Conservation (phyloP, 2,797 vertebrate species). For the Melanotaenia boesemani region DNA sequence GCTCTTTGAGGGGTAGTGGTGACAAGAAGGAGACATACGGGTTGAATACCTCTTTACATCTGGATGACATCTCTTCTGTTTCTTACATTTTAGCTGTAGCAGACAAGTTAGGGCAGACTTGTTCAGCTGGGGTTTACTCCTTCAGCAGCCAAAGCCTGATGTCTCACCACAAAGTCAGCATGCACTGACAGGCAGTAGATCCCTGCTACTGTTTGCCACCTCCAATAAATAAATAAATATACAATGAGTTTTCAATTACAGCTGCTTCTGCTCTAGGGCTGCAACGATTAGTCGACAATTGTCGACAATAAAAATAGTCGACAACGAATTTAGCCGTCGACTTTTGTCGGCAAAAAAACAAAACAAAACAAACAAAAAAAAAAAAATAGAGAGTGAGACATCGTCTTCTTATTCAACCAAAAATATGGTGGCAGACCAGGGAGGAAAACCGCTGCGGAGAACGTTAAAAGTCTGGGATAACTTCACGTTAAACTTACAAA, state of each 20-base stretch:
- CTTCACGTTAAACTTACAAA: no score
- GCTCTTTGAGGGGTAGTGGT: slow-evolving; percentile 38
- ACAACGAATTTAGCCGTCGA: no score
- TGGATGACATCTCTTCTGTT: slow-evolving; percentile 18
- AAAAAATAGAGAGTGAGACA: no score
- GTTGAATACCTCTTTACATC: slow-evolving; percentile 53
- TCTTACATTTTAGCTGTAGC: slow-evolving; percentile 39
- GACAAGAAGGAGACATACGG: slow-evolving; percentile 19
- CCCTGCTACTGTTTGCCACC: slow-evolving; percentile 64
- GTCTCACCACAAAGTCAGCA: slow-evolving; percentile 50
- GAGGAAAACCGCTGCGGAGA: no score
- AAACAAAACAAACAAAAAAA: no score
- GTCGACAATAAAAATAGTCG: no score
- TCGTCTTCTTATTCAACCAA: no score
- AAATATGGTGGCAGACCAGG: no score
- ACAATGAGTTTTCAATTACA: slow-evolving; percentile 51
- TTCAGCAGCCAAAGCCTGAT: slow-evolving; percentile 41
- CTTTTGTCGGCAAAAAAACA: no score
- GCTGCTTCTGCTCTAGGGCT: background rate
- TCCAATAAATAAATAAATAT: slow-evolving; percentile 32
- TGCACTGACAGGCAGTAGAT: slow-evolving; percentile 52
- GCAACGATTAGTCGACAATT: background rate
- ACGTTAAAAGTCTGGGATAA: no score
- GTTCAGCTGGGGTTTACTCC: slow-evolving; percentile 61
- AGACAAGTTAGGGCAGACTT: slow-evolving; percentile 47